phyloP scores from a whole-genome alignment of 2,113 vertebrate genomes.

The Nerophis ophidion region DNA sequence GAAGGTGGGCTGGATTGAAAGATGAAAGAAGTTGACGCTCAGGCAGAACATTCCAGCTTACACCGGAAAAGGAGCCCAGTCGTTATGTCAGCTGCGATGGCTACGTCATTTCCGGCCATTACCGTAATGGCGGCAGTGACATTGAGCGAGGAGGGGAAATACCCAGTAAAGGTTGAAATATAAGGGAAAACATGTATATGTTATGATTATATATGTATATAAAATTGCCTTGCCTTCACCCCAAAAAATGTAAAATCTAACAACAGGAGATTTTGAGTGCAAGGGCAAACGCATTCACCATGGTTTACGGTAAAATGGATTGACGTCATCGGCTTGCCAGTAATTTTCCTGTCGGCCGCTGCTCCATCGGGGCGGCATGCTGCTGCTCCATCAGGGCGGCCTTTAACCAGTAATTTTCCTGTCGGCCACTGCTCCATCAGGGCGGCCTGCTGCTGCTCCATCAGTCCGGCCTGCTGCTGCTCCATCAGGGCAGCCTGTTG shows the following conservation, averaged over 20 bases:
- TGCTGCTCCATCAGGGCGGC: too few relatives aligned
- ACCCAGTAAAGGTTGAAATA: background rate
- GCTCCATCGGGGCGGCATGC: too few relatives aligned
- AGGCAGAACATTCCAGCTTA: conserved; percentile 35
- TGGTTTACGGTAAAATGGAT: conserved; percentile 38
- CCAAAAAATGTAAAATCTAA: fast-evolving
- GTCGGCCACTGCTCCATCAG: too few relatives aligned
- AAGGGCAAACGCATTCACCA: background rate
- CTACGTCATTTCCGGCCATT: conserved; percentile 47
- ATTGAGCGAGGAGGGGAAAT: background rate
- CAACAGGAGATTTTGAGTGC: background rate
- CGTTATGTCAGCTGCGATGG: conserved; percentile 45
- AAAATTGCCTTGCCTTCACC: fast-evolving
- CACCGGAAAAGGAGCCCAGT: conserved; percentile 54
- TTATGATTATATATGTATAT: fast-evolving
- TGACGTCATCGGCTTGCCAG: conserved; percentile 20
- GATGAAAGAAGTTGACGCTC: background rate
- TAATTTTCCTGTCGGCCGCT: conserved; percentile 31
- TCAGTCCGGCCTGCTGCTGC: too few relatives aligned
- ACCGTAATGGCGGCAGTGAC: conserved; percentile 21
- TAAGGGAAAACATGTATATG: too few relatives aligned
- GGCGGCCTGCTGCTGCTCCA: too few relatives aligned
- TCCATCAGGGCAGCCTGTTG: too few relatives aligned
- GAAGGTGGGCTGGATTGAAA: conserved; percentile 5
- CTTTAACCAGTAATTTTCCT: conserved; percentile 47